Percentiles rank a stretch among this genome's conserved stretches.
These are phyloP conservation scores for Chrysodeixis includens DNA, from an alignment of 2,888 invertebrate species.

Conservation along the genomic window DNA sequence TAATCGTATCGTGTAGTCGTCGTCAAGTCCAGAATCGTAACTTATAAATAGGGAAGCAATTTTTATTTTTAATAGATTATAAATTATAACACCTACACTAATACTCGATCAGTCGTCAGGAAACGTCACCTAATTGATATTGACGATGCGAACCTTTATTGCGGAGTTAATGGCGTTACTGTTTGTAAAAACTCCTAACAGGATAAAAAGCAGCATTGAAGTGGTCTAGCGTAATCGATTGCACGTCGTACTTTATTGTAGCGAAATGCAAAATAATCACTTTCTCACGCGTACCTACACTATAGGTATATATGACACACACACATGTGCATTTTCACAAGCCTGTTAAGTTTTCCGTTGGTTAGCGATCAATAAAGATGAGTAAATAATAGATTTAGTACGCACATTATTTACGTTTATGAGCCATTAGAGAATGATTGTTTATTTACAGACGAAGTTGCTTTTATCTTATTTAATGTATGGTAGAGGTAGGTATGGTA, in stretches of 20 bases:
- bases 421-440: not conserved
- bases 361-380: not conserved
- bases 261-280: slow-evolving; percentile 8
- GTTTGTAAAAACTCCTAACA: not conserved
- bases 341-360: not conserved
- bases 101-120: not conserved
- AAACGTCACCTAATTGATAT: not conserved
- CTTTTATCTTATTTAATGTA: not conserved
- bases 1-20: too few relatives aligned
- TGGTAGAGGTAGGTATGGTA: too few relatives aligned
- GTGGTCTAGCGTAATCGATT: slow-evolving; percentile 4
- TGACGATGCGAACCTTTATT: not conserved
- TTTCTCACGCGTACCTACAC: slow-evolving; percentile 1
- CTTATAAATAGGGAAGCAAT: too few relatives aligned
- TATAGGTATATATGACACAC: not conserved
- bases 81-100: too few relatives aligned
- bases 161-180: not conserved
- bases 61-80: too few relatives aligned
- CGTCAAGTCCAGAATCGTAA: too few relatives aligned
- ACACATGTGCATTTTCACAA: not conserved
- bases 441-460: not conserved
- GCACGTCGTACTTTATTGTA: not conserved
- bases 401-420: not conserved
- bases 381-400: not conserved
- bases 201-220: not conserved